Evolutionary conservation across 2,888 invertebrate species (phyloP), one percentile per base, ranked within the genome.

Genomic region (Caradrina clavipalpis): DNA sequence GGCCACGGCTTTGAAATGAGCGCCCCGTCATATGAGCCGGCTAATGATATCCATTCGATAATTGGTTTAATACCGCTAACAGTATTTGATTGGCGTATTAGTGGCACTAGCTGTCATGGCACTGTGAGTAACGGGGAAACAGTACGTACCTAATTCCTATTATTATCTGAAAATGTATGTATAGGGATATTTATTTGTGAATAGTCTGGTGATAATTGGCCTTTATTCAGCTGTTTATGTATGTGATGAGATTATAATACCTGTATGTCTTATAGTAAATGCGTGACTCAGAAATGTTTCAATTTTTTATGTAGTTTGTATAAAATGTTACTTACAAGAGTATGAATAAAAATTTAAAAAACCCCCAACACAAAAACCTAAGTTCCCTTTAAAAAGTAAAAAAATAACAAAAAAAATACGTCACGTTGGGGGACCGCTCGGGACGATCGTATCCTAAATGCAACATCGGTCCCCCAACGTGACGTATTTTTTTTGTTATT

Each of bases 81-180:
- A 45, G 60, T 54, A 57, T 64, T 77, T 64, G 72, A 75, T 72
- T 57, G 64, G 78, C 64, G 56, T 60, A 64, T 72, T 57, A 61
- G 45, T 57, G 47, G 73, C 13, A 53, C n/a, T 42, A 35, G 2
- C 47, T 64, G 63, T 60, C 51, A 60, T 50, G 50, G 21, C 35
- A 31, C 1, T 26, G 22, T 31, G n/a, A 21, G 31, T 49, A 42
- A 17, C 17, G 17, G 15, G 15, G 15, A 45, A 45, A 45, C 6
- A 45, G 45, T 45, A 17, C 11, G 1, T 4, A 45, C 5, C 0
- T 42, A 42, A n/a, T n/a, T n/a, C 39, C 42, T 42, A 15, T 5
- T 42, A 42, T 42, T 42, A 42, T 42, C 47, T 57, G 11, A 66
- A 51, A n/a, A n/a, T n/a, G n/a, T 67, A 42, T 42, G 39, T 31